Conservation (phyloP, 2,113 vertebrate species). For the Pangasianodon gigas region DNA sequence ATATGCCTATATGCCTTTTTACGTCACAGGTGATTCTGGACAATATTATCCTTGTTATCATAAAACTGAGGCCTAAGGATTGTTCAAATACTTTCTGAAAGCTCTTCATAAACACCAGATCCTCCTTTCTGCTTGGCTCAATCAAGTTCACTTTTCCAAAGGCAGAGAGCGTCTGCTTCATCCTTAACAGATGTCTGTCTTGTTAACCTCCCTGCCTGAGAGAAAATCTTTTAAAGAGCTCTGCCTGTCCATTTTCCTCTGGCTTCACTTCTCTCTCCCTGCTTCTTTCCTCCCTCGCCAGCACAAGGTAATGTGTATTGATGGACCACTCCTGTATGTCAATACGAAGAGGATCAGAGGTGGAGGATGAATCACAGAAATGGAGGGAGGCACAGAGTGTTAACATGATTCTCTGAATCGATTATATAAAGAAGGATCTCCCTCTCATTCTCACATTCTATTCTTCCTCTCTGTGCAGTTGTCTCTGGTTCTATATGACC, state of each 20-base stretch:
- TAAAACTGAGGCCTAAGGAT: not conserved
- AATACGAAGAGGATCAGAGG: slow-evolving; percentile 25
- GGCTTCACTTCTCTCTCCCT: not conserved
- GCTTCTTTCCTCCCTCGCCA: not conserved
- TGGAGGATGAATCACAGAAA: not conserved
- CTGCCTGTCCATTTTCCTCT: slow-evolving; percentile 1
- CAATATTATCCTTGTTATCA: not conserved
- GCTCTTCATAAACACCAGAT: not conserved
- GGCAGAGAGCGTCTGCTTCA: not conserved
- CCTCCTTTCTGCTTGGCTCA: not conserved
- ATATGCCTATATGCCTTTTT: not conserved
- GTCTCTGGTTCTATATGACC: not conserved
- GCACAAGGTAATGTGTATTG: slow-evolving; percentile 29
- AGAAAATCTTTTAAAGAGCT: slow-evolving; percentile 31
- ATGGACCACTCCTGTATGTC: slow-evolving; percentile 28
- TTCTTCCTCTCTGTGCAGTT: not conserved
- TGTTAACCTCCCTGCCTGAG: slow-evolving; percentile 11
- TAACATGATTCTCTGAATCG: slow-evolving; percentile 21
- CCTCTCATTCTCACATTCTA: not conserved
- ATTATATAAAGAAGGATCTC: slow-evolving; percentile 28
- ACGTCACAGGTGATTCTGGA: not conserved
- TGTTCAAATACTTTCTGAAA: not conserved
- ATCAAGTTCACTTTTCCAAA: not conserved
- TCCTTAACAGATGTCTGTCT: slow-evolving; percentile 5
- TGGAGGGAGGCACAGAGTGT: not conserved